Evolutionary conservation across 2,888 invertebrate genomes (phyloP), one percentile per base, ranked within the genome.

Genomic region (Rhodophaea formosa): DNA sequence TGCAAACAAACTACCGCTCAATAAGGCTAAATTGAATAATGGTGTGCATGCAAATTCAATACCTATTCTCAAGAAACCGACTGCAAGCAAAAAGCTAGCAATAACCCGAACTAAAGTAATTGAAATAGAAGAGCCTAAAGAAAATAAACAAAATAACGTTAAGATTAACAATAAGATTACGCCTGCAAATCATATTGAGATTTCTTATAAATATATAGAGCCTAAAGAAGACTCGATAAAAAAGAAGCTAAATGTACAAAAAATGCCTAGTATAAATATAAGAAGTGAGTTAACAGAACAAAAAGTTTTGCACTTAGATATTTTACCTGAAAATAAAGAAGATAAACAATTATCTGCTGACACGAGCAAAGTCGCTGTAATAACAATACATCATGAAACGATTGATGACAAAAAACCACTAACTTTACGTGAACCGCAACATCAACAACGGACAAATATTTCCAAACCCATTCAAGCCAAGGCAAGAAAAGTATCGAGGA

Each of bases 251-350:
- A 72, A 82, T 65, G 68, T 91, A 63, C 92, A 92, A 79, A 74
- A 79, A 65, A 87, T 92, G 87, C 92, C 92, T 52, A 80, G 86
- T 57, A 86, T 93, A 60, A 88, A 86, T 68, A 93, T 93, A 62
- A 84, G 89, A 71, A 84, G 89, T 63, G 86, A 89, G 69, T 72
- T 92, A 23, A 89, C 81, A 55, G 80, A 85, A 60, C 92, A 92
- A 71, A 91, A 84, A 74, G 90, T 92, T 59, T 79, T 92, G 58
- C 82, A 88, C 32, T 76, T 93, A 66, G 86, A 91, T 68, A 93
- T 93, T 67, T 66, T 83, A 68, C 89, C 92, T 29, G 79, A 85
- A 49, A 65, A 56, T 52, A 69, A 66, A 7, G 67, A 70, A 57
- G 60, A 55, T 17, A 62, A 59, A 35, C 64, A 72, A 54, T 62